Conservation (phyloP, 2,888 invertebrate species). For the Glyphotaelius pellucidus region DNA sequence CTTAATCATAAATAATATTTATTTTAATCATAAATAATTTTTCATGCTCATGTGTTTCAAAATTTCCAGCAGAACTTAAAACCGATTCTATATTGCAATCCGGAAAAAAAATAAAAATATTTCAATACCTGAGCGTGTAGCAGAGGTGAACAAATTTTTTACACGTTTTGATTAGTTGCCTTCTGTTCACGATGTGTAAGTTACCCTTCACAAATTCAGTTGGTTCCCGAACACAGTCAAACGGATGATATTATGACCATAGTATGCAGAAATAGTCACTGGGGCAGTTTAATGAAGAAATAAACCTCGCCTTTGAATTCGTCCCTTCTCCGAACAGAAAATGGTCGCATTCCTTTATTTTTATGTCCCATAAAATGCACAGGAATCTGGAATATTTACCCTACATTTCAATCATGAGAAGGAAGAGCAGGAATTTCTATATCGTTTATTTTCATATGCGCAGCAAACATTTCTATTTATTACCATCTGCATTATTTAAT, state of each 20-base stretch:
- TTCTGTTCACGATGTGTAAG: neutral
- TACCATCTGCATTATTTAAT: neutral
- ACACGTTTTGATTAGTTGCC: neutral
- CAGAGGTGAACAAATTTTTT: neutral
- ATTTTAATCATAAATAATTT: too few species aligned
- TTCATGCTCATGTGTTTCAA: too few species aligned
- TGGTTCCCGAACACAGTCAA: neutral
- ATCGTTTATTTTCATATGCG: neutral
- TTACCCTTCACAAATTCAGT: neutral
- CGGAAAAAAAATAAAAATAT: too few species aligned
- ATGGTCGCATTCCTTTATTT: constrained; percentile 63
- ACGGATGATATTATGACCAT: neutral
- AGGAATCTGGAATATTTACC: constrained; percentile 59
- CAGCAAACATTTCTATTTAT: neutral
- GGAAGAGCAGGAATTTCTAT: neutral
- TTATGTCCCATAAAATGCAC: constrained; percentile 44
- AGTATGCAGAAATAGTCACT: constrained; percentile 7
- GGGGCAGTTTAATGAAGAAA: constrained; percentile 1
- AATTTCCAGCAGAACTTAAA: too few species aligned
- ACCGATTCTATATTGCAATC: too few species aligned
- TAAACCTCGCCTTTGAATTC: constrained; percentile 24
- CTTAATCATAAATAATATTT: too few species aligned
- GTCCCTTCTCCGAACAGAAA: constrained; percentile 47
- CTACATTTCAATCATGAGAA: constrained; percentile 56
- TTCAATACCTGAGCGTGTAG: too few species aligned